Base-by-base conservation (phyloP, 2,888 invertebrate species). In the Caenorhabditis sp. region DNA sequence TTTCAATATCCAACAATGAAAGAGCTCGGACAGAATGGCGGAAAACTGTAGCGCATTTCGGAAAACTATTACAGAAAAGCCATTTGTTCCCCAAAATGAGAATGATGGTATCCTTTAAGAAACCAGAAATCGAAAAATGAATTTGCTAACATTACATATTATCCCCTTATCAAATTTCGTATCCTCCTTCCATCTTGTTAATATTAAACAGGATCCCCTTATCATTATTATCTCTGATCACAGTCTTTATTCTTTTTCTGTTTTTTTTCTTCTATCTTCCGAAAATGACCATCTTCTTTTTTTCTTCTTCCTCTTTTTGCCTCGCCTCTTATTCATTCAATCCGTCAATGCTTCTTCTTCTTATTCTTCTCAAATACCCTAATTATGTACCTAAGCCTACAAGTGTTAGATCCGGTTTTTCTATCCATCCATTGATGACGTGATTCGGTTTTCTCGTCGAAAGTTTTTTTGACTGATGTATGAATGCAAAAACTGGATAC, bases 341-440 rank as follows among this genome's bases (percentile, higher is more conserved):
- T 10, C 17, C 43, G 17, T 10, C 43, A 43, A 43, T 43, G 43
- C 43, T 43, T 43, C 43, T 43, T 43, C 43, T 43, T 43, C 14
- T 43, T 36, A 5, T 43, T 43, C 43, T 43, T 43, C 43, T 43
- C 43, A 43, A 43, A 43, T 43, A 43, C 43, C 43, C 43, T 43
- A 43, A 43, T 43, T 43, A 43, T 43, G 43, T 43, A 43, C 43
- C 43, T 43, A 43, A 43, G 43, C 43, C 43, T 43, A 43, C 43
- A 43, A 43, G 43, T 43, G 43, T 43, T 17, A 43, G 17, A 43
- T 43, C 43, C 43, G 43, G 43, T 43, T 43, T 17, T 43, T 43
- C 2, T 43, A n/a, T 43, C 17, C 14, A 43, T 10, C 43, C 43
- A 17, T 17, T 17, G 43, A 43, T 43, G 43, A 43, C 43, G 43